Base-by-base conservation (phyloP, 2,888 invertebrate genomes). In the Drosophila planitibia region DNA sequence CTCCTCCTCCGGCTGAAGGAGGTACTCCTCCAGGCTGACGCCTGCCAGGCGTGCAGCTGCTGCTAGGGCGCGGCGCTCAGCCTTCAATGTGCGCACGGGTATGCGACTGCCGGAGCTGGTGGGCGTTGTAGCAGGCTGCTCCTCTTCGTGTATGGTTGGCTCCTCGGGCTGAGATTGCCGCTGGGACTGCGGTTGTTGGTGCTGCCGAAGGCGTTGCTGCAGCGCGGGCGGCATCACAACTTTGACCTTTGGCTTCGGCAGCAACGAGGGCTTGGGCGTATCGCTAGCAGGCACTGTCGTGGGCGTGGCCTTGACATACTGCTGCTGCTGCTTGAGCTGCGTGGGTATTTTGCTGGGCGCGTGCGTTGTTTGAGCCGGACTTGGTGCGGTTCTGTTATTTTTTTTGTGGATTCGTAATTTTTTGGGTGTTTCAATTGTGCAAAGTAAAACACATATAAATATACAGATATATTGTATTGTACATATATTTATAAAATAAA, bases 221-320 rank as follows among this genome's bases (percentile, higher is more conserved):
- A 92, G 81, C 66, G 86, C 91, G 61, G 93, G 90, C 69, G 92
- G 92, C 49, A 92, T 81, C 25, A 92, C 83, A 71, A 92, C 92
- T 88, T 91, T 92, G 82, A 93, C 90, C 91, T 93, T 93, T 81
- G 93, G 93, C 84, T 93, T 93, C 57, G 93, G 93, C 84, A 93
- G 74, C 81, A 93, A 82, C 57, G 93, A 93, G 49, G 93, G 93
- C 78, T 93, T 92, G 70, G 87, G 81, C 59, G 79, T 60, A 47
- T 90, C 90, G 35, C 12, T 28, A 54, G 70, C 65, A 64, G 63
- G 55, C 71, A 57, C 59, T 55, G 72, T 74, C 52, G 63, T 75
- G 76, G 78, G 74, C 55, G 76, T 74, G 76, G 67, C 75, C 75
- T 64, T 75, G 61, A 69, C 62, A 61, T 55, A 75, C 47, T 69